A percentile compares a stretch with the other conserved stretches of the same genome.
Evolutionary conservation across 1,140 invertebrate genomes (phyloP).

Genomic region (Steinernema khuongi): DNA sequence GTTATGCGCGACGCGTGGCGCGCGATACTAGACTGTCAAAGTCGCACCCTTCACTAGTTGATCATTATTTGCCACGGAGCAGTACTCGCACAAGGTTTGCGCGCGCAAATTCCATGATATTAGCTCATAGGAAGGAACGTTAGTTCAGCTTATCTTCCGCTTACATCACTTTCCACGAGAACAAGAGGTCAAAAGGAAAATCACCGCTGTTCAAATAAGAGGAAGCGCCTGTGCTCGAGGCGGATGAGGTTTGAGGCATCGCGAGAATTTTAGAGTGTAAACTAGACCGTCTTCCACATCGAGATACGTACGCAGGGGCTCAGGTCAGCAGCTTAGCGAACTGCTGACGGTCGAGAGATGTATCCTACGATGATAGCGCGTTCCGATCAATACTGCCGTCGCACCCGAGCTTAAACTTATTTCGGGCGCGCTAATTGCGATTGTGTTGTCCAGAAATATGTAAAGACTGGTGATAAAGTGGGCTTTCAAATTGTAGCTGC

Average conservation of each 20-base stretch:
- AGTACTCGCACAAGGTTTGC: neutral
- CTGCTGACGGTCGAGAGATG: neutral
- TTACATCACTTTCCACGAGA: neutral
- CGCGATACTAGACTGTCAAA: neutral
- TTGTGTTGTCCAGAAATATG: no score
- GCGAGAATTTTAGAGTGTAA: neutral
- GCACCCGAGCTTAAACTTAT: no score
- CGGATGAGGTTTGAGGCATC: neutral
- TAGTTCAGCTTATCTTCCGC: neutral
- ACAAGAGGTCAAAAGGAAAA: neutral
- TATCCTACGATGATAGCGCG: no score
- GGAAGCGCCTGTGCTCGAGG: neutral
- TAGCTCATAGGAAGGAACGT: neutral
- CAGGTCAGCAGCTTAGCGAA: neutral
- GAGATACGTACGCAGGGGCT: neutral
- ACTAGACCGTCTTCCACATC: neutral
- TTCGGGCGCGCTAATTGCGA: no score
- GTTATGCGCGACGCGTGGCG: neutral
- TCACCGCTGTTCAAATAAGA: neutral
- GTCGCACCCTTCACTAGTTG: neutral
- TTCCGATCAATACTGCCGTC: no score
- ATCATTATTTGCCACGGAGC: conserved; percentile 11
- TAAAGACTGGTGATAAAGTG: no score
- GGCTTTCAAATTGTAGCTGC: no score
- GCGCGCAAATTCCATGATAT: neutral